phyloP scores from a whole-genome alignment of 2,113 vertebrate genomes.

The Spermophilus dauricus region DNA sequence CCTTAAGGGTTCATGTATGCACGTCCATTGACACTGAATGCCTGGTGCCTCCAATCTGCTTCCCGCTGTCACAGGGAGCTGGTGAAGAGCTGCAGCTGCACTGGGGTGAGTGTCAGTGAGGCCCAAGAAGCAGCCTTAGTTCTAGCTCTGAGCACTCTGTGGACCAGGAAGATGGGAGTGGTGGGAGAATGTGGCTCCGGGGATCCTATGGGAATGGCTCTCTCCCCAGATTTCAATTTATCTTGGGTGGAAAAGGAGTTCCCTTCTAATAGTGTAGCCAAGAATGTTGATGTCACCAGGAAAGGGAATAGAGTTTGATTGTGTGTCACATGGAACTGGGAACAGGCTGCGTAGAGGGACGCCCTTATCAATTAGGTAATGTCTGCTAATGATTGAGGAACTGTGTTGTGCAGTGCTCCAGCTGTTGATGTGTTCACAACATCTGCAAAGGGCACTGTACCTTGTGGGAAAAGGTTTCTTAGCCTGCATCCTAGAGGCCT shows the following conservation, averaged over 20 bases:
- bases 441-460: constrained; percentile 67
- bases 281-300: constrained; percentile 89
- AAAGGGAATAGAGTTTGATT: constrained; percentile 87
- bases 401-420: constrained; percentile 79
- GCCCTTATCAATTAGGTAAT: constrained; percentile 91
- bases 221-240: constrained; percentile 81
- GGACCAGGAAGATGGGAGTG: not conserved
- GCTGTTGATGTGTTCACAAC: constrained; percentile 83
- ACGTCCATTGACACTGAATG: not conserved
- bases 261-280: constrained; percentile 85
- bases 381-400: constrained; percentile 88
- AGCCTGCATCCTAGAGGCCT: accelerated
- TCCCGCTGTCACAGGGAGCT: constrained; percentile 49
- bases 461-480: constrained; percentile 35
- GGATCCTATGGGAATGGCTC: constrained; percentile 77
- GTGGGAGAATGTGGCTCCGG: constrained; percentile 8
- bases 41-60: constrained; percentile 63
- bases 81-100: constrained; percentile 74
- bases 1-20: not conserved
- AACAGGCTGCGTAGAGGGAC: constrained; percentile 78
- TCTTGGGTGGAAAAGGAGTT: constrained; percentile 88
- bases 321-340: constrained; percentile 79
- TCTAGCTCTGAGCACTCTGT: accelerated
- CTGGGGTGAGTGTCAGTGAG: not conserved
- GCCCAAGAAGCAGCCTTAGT: not conserved